These are phyloP conservation scores for Sylvilagus floridanus DNA, from an alignment of 2,797 vertebrate genomes.

Conservation along the genomic window DNA sequence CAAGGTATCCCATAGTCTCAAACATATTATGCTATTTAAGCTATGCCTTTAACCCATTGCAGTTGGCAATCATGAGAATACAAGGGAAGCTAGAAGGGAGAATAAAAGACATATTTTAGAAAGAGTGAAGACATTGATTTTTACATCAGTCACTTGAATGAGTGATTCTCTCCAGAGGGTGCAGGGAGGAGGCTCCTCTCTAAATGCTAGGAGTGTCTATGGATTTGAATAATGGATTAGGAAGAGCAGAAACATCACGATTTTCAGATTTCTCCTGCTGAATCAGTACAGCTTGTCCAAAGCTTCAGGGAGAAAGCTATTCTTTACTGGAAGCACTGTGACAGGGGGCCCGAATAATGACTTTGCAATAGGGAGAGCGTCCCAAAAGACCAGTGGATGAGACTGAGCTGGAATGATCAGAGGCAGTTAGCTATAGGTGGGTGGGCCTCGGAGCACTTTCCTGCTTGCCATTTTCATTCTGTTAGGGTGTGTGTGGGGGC, in stretches of 20 bases:
- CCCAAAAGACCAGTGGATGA: not conserved
- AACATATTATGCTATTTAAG: not conserved
- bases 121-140: constrained; percentile 61
- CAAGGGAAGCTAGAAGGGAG: not conserved
- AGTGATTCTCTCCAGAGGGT: constrained; percentile 61
- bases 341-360: constrained; percentile 61
- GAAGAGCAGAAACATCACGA: constrained; percentile 72
- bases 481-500: not conserved
- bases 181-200: not conserved
- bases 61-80: constrained; percentile 13
- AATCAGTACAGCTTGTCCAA: constrained; percentile 79
- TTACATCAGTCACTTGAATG: constrained; percentile 68
- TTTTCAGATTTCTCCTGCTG: constrained; percentile 79
- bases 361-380: constrained; percentile 43
- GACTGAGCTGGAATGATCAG: constrained; percentile 21
- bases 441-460: constrained; percentile 12
- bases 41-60: constrained; percentile 56
- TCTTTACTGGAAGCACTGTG: constrained; percentile 73
- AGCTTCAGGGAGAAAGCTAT: constrained; percentile 66
- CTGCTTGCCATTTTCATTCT: constrained; percentile 49
- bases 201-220: constrained; percentile 59
- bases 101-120: constrained; percentile 30
- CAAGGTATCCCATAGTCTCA: not conserved
- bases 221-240: constrained; percentile 82
- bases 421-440: constrained; percentile 33